These are phyloP conservation scores for Monochamus saltuarius DNA, from an alignment of 1,140 invertebrate species.

Conservation along the genomic window DNA sequence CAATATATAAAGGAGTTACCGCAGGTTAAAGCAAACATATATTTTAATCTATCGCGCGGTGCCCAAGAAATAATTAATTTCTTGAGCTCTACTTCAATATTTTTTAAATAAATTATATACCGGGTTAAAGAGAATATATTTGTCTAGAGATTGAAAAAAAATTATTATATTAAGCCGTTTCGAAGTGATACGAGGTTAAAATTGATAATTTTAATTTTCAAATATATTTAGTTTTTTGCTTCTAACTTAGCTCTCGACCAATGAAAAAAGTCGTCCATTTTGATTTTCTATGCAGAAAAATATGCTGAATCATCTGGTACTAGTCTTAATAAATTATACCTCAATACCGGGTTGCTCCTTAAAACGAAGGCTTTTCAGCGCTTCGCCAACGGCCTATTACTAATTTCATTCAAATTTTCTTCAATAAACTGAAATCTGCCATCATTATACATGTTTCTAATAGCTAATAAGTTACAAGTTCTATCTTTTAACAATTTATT, in stretches of 20 bases:
- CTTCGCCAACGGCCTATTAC: too few relatives aligned
- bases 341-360: neutral
- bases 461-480: too few relatives aligned
- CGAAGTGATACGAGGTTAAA: neutral
- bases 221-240: neutral
- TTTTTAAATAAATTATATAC: constrained; percentile 2
- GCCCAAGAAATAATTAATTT: neutral
- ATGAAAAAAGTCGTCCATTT: neutral
- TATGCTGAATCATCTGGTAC: neutral
- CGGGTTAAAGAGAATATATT: neutral
- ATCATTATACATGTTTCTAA: too few relatives aligned
- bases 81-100: neutral
- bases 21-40: neutral
- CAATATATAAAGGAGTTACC: neutral
- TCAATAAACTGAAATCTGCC: too few relatives aligned
- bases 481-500: too few relatives aligned
- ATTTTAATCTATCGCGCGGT: neutral
- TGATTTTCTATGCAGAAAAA: neutral
- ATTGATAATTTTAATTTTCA: constrained; percentile 1
- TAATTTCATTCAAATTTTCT: too few relatives aligned
- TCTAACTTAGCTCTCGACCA: constrained; percentile 1
- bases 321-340: neutral
- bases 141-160: constrained; percentile 2
- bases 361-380: constrained; percentile 2
- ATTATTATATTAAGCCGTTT: neutral